Evolutionary conservation across 2,797 vertebrate genomes (phyloP).

Genomic region (Phoxinus dragarum): DNA sequence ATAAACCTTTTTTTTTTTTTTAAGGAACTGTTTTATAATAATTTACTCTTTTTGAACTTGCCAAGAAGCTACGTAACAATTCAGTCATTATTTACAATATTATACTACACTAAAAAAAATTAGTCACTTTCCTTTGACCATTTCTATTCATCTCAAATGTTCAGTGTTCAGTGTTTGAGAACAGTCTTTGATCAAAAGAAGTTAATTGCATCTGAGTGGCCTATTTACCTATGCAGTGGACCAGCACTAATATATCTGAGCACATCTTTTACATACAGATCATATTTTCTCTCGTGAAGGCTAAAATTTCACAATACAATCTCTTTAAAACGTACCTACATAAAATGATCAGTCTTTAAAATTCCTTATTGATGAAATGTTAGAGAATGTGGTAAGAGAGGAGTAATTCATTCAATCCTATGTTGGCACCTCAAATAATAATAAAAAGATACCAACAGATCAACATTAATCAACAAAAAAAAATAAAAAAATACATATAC

Average conservation of each 20-base stretch:
- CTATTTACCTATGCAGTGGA: slow-evolving; percentile 14
- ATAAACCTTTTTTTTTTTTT: slow-evolving; percentile 19
- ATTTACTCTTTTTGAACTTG: slow-evolving; percentile 20
- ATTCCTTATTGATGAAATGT: neutral
- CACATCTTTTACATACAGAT: slow-evolving; percentile 24
- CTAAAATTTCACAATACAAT: slow-evolving; percentile 3
- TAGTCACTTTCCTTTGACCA: slow-evolving; percentile 1
- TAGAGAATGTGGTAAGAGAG: slow-evolving; percentile 14
- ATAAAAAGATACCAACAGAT: neutral
- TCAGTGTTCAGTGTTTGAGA: neutral
- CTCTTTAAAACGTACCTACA: neutral
- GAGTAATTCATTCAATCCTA: neutral
- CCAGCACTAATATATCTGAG: slow-evolving; percentile 15
- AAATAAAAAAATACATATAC: neutral
- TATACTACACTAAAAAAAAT: slow-evolving; percentile 3
- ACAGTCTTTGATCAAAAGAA: neutral
- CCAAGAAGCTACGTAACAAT: slow-evolving; percentile 1
- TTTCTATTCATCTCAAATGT: neutral
- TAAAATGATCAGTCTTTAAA: slow-evolving; percentile 1
- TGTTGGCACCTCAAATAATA: neutral
- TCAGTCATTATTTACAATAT: slow-evolving; percentile 30
- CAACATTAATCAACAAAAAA: neutral
- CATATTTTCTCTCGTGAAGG: slow-evolving; percentile 6
- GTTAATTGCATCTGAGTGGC: neutral
- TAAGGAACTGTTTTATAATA: slow-evolving; percentile 15